A percentile compares a stretch with the other conserved stretches of the same genome.
These are phyloP conservation scores for Blastobasis lacticolella DNA, from an alignment of 2,888 invertebrate species.

Conservation along the genomic window DNA sequence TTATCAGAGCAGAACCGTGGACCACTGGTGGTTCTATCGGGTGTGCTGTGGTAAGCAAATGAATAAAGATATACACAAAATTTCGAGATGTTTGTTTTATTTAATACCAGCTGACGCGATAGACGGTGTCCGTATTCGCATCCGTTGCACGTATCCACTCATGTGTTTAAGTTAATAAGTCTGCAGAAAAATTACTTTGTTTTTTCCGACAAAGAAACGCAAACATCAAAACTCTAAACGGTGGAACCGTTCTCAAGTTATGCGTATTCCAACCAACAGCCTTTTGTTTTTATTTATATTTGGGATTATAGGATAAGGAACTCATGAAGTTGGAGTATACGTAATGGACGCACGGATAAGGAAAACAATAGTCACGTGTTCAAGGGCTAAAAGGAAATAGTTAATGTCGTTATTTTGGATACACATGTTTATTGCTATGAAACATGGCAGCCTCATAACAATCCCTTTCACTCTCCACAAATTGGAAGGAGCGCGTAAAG, in stretches of 20 bases:
- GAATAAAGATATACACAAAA: too few species aligned
- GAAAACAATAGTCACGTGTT: conserved; percentile 44
- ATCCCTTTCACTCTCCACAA: conserved; percentile 74
- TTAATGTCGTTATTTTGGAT: conserved; percentile 69
- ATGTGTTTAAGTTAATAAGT: neutral
- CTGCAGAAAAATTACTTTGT: neutral
- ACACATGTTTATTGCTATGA: conserved; percentile 72
- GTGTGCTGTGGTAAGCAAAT: too few species aligned
- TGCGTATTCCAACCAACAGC: neutral
- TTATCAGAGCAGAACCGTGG: too few species aligned
- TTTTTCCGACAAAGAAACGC: neutral
- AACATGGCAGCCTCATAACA: conserved; percentile 72
- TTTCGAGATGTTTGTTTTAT: too few species aligned
- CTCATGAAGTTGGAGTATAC: too few species aligned
- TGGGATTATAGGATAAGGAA: too few species aligned
- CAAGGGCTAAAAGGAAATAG: conserved; percentile 46
- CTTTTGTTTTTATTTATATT: neutral
- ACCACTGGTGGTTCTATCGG: too few species aligned
- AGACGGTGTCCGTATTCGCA: too few species aligned
- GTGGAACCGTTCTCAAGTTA: neutral
- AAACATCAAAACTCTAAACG: neutral
- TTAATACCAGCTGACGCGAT: too few species aligned
- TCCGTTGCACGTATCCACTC: too few species aligned
- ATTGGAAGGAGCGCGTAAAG: conserved; percentile 72
- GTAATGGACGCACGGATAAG: neutral